Percentiles rank a stretch among this genome's conserved stretches.
Evolutionary conservation across 2,888 invertebrate genomes (phyloP).

Genomic region (Drosophila kuntzei): DNA sequence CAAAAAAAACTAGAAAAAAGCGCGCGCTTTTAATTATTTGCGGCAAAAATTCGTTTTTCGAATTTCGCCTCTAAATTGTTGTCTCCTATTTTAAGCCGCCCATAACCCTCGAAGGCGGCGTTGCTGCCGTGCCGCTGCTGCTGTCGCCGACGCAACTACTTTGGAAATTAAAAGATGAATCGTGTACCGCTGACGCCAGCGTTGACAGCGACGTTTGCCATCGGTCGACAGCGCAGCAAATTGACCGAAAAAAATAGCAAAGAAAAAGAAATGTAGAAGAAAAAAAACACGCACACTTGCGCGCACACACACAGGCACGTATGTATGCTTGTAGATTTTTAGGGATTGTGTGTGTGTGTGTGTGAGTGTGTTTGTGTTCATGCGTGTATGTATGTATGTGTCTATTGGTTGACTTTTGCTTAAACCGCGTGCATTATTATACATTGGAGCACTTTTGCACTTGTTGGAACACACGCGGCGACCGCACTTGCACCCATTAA

Average conservation of each 20-base stretch:
- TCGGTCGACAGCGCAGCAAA: slow-evolving; percentile 62
- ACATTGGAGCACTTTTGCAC: slow-evolving; percentile 53
- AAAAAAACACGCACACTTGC: slow-evolving; percentile 70
- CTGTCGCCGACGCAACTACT: slow-evolving; percentile 7
- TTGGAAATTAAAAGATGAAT: slow-evolving; percentile 38
- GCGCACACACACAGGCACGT: slow-evolving; percentile 40
- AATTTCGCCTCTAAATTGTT: slow-evolving; percentile 27
- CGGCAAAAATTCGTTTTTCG: slow-evolving; percentile 18
- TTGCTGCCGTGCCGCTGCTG: slow-evolving; percentile 16
- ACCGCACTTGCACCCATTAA: slow-evolving; percentile 30
- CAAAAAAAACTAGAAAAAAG: slow-evolving; percentile 32
- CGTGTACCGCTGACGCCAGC: slow-evolving; percentile 51
- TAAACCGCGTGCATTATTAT: slow-evolving; percentile 73
- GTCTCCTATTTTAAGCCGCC: slow-evolving; percentile 41
- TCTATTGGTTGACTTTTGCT: slow-evolving; percentile 65
- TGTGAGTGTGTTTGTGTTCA: slow-evolving; percentile 50
- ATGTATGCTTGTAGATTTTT: slow-evolving; percentile 43
- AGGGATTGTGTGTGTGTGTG: slow-evolving; percentile 48
- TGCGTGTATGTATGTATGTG: slow-evolving; percentile 35
- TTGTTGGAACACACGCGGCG: slow-evolving; percentile 33
- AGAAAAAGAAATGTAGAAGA: slow-evolving; percentile 58
- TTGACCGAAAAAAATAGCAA: slow-evolving; percentile 50
- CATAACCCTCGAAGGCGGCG: slow-evolving; percentile 30
- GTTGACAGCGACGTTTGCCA: slow-evolving; percentile 49
- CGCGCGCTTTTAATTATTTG: slow-evolving; percentile 55